Base-by-base conservation (phyloP, 1,140 invertebrate genomes). In the Sycophaga agraensis region DNA sequence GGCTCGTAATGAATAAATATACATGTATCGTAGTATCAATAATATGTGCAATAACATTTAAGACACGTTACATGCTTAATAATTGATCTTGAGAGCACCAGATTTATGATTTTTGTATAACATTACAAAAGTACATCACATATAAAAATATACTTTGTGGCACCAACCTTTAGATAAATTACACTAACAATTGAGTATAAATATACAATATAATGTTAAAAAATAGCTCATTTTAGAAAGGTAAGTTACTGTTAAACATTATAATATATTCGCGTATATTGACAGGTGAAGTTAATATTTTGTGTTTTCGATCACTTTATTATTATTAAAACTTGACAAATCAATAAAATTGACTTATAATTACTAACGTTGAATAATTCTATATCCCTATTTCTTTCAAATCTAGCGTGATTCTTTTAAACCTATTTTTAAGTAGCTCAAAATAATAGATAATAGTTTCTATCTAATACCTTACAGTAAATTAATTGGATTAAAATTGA, bases 101-200 rank as follows among this genome's bases (percentile, higher is more conserved):
- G 6, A 60, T 7, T 40, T 56, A 11, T 21, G 34, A 61, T 28
- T 55, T 39, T n/a, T 55, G n/a, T 37, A 14, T 12, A 54, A 48
- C 17, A 2, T 35, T 50, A 53, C 16, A 55, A 55, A 48, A 48
- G 22, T 45, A 48, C 12, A 42, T 49, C 19, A 26, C 14, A 49
- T 50, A 56, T 43, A 55, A 60, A 61, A 45, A 49, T 55, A 40
- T 50, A 49, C 26, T 50, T 55, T 50, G 51, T 62, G 53, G 59
- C 59, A 62, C 59, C 51, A 42, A 62, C 34, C 45, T 62, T 56
- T 2, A n/a, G 46, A 39, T 48, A 22, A 37, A 48, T 12, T 61
- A 61, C 22, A 61, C 21, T n/a, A 48, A 61, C 50, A 22, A 54
- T 61, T 35, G n/a, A 19, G n/a, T 28, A 54, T 28, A 61, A 45